Conservation (phyloP, 2,113 vertebrate species). For the Etheostoma spectabile region DNA sequence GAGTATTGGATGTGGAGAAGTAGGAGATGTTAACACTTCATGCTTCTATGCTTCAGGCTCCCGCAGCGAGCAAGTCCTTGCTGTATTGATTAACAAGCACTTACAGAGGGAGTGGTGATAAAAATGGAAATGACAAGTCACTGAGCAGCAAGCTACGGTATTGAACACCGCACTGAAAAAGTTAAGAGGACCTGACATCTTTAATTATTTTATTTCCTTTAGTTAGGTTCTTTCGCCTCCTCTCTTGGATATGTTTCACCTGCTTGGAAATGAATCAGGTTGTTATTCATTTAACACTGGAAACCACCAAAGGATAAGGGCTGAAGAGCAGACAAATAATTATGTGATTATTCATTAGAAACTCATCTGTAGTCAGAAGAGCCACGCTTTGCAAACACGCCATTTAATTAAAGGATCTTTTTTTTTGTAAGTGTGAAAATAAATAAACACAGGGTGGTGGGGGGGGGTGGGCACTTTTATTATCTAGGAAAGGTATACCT, state of each 20-base stretch:
- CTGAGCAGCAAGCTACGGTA: constrained; percentile 50
- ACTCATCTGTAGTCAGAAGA: constrained; percentile 46
- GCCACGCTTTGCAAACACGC: constrained; percentile 34
- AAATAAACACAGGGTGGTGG: neutral
- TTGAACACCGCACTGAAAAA: constrained; percentile 12
- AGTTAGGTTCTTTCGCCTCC: neutral
- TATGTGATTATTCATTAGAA: constrained; percentile 49
- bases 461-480: constrained; percentile 8
- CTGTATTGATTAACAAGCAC: constrained; percentile 74
- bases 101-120: constrained; percentile 54
- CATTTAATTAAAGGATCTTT: constrained; percentile 44
- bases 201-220: constrained; percentile 23
- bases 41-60: constrained; percentile 55
- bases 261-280: constrained; percentile 25
- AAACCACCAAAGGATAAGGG: constrained; percentile 34
- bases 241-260: constrained; percentile 25
- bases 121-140: constrained; percentile 71
- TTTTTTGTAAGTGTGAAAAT: constrained; percentile 21
- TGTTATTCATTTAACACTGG: constrained; percentile 52
- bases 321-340: constrained; percentile 52
- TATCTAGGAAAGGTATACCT: constrained; percentile 23
- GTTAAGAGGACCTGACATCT: constrained; percentile 12
- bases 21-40: constrained; percentile 59
- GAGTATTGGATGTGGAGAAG: constrained; percentile 31
- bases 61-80: constrained; percentile 36